phyloP scores from a whole-genome alignment of 1,140 invertebrate genomes.

The Lasioglossum albipes region DNA sequence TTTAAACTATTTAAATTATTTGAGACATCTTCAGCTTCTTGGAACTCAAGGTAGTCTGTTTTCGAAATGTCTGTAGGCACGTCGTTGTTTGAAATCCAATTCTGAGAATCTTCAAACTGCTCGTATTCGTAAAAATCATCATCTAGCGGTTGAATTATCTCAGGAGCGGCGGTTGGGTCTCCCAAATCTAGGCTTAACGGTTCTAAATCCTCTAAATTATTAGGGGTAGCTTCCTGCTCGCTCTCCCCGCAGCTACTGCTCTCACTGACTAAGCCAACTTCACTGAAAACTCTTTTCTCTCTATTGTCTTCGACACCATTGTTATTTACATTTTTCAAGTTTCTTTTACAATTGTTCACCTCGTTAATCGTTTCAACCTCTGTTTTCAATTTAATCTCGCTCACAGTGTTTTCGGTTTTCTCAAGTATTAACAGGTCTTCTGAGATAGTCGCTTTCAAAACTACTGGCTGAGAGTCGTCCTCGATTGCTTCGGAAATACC shows the following conservation, averaged over 20 bases:
- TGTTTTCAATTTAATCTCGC: constrained; percentile 69
- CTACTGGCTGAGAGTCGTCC: constrained; percentile 27
- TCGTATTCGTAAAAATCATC: constrained; percentile 79
- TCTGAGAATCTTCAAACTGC: constrained; percentile 67
- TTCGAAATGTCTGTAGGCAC: constrained; percentile 21
- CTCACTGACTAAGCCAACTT: constrained; percentile 66
- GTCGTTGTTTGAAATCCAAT: constrained; percentile 41
- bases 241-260: constrained; percentile 72
- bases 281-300: constrained; percentile 58
- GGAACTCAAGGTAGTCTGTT: constrained; percentile 21
- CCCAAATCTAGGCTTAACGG: constrained; percentile 71
- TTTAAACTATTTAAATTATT: background rate
- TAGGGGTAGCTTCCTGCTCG: constrained; percentile 64
- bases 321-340: constrained; percentile 44
- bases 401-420: constrained; percentile 68
- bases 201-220: constrained; percentile 70
- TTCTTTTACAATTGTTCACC: background rate
- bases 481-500: constrained; percentile 57
- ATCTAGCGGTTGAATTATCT: constrained; percentile 66
- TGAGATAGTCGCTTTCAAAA: constrained; percentile 32
- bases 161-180: constrained; percentile 65
- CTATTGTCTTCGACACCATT: constrained; percentile 58
- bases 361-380: constrained; percentile 38
- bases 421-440: constrained; percentile 74
- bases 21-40: constrained; percentile 19